Evolutionary conservation across 64 coral and sea anemone genomes (phyloP).

Genomic region (Astreopora myriophthalma): DNA sequence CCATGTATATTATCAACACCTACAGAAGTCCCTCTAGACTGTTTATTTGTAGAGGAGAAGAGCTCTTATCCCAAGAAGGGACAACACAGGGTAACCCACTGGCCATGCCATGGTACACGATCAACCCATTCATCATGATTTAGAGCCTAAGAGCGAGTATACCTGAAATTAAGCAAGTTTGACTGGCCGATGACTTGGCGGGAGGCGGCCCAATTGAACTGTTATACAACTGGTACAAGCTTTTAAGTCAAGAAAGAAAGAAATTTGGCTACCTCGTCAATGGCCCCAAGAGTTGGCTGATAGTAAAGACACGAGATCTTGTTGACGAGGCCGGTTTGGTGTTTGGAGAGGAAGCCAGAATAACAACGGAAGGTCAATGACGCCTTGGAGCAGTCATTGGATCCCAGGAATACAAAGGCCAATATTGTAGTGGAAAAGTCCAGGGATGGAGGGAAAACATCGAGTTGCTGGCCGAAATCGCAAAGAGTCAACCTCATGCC

Average conservation of each 20-base stretch:
- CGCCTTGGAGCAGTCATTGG: neutral
- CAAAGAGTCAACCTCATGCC: no score
- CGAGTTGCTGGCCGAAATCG: no score
- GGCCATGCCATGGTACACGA: neutral
- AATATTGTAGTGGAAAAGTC: neutral
- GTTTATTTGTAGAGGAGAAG: neutral
- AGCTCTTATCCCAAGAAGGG: neutral
- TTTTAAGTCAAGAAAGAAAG: neutral
- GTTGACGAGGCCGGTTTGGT: constrained; percentile 26
- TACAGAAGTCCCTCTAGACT: constrained; percentile 26
- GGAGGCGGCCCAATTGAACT: no score
- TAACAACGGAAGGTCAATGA: neutral
- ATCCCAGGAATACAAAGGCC: neutral
- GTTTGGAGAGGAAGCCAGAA: neutral
- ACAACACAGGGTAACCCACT: neutral
- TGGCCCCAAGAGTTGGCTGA: constrained; percentile 48
- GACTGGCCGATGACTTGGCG: no score
- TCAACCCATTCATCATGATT: neutral
- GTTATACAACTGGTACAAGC: constrained; percentile 17
- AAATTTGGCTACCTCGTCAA: constrained; percentile 51
- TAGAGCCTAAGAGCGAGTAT: neutral
- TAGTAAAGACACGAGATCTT: neutral
- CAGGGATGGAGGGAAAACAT: no score
- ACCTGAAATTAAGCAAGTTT: neutral
- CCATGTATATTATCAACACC: constrained; percentile 25